Evolutionary conservation across 2,113 vertebrate genomes (phyloP), one percentile per base, ranked within the genome.

Genomic region (Martes martes): DNA sequence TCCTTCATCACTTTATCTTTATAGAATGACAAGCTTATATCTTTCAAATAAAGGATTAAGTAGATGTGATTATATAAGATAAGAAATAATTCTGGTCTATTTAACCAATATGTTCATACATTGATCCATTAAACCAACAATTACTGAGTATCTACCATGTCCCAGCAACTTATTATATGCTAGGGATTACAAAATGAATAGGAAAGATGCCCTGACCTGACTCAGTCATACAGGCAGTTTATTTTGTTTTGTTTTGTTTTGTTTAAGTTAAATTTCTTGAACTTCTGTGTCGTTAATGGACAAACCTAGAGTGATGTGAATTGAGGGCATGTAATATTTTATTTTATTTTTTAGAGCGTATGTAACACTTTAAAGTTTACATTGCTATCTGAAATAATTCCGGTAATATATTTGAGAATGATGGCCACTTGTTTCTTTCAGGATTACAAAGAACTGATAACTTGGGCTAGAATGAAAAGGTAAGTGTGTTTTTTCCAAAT

Each of bases 291-390:
- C 47, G 2, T 81, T 74, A 69, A 83, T 69, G 2, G 45, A 67
- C 3, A 92, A 65, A 55, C 8, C 15, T 80, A 90, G 15, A 10
- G 26, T 84, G 11, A 84, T 50, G 1, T 23, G 19, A 73, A 74
- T 11, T 94, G 19, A 79, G 13, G 8, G 2, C 55, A 19, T 45
- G 1, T 13, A 91, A 2, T 7, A 87, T 96, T n/a, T 69, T 69
- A 69, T 69, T 69, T 67, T 67, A n/a, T 67, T 33, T n/a, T 69
- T 67, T 19, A 94, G 31, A 73, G 23, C 8, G 1, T 55, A 15
- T 52, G 2, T 13, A 42, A 11, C 18, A 87, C 96, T 96, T 97
- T 97, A 97, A 91, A 96, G 85, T 16, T 65, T 94, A 79, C 45
- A 7, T 6, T 8, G 15, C 89, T 9, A 59, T 78, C 23, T 45